Percentiles rank a stretch among this genome's conserved stretches.
These are phyloP conservation scores for Pollachius pollachius DNA, from an alignment of 2,113 vertebrate species.

Conservation along the genomic window DNA sequence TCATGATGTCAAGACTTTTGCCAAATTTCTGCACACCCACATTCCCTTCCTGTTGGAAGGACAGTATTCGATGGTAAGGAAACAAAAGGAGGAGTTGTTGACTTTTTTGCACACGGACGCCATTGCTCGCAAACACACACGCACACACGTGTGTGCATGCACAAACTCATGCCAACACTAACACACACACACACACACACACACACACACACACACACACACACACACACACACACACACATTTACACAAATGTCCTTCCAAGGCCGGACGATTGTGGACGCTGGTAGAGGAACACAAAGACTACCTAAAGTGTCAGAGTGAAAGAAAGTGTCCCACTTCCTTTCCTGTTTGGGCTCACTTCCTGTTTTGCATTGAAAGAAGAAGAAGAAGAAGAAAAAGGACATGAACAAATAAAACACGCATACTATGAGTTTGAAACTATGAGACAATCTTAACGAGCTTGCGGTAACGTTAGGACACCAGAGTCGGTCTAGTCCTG, in stretches of 20 bases:
- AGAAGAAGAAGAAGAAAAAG: conserved; percentile 35
- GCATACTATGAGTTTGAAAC: conserved; percentile 48
- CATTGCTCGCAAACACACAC: conserved; percentile 22
- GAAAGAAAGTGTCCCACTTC: conserved; percentile 73
- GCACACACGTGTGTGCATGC: not conserved
- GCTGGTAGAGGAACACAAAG: conserved; percentile 54
- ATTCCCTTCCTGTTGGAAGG: conserved; percentile 52
- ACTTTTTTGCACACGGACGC: conserved; percentile 66
- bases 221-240: not conserved
- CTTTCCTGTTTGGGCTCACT: conserved; percentile 32
- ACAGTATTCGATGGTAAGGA: conserved; percentile 46
- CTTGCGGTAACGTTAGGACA: conserved; percentile 81
- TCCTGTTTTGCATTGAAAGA: conserved; percentile 53
- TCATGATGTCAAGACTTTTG: conserved; percentile 40
- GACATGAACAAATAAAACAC: conserved; percentile 10
- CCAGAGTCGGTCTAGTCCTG: conserved; percentile 83
- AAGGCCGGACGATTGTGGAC: conserved; percentile 86
- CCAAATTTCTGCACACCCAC: conserved; percentile 41
- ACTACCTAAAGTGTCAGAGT: conserved; percentile 55
- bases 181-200: conserved; percentile 9
- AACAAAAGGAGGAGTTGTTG: conserved; percentile 49
- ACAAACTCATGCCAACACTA: not conserved
- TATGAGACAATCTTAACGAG: conserved; percentile 73
- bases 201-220: not conserved
- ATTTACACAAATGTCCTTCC: conserved; percentile 60